These are phyloP conservation scores for Cataglyphis cursor DNA, from an alignment of 2,888 invertebrate genomes.

Conservation along the genomic window DNA sequence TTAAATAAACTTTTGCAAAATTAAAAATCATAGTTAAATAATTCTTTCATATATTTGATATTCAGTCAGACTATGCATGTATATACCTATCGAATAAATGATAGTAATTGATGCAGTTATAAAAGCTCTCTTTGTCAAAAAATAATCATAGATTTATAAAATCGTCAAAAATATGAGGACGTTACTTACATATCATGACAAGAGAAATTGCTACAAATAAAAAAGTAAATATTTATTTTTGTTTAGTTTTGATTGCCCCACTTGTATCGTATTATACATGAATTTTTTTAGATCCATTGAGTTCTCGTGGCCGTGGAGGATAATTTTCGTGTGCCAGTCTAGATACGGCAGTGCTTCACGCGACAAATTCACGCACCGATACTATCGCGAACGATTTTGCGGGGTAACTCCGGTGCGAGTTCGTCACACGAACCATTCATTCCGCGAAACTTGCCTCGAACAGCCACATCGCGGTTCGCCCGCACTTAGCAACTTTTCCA, in stretches of 20 bases:
- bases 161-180: neutral
- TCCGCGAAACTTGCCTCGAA: slow-evolving; percentile 42
- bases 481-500: slow-evolving; percentile 64
- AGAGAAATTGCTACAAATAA: neutral
- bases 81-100: neutral
- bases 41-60: neutral
- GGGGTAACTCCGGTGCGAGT: slow-evolving; percentile 19
- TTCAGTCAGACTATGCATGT: neutral
- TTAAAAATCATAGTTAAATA: neutral
- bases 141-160: neutral
- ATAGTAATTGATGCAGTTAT: neutral
- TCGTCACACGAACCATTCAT: slow-evolving; percentile 50
- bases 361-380: slow-evolving; percentile 48
- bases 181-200: neutral
- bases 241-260: neutral
- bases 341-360: slow-evolving; percentile 35
- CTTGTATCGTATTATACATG: neutral
- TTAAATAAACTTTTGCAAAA: neutral
- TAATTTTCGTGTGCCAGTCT: slow-evolving; percentile 33
- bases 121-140: neutral
- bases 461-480: slow-evolving; percentile 19
- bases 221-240: neutral
- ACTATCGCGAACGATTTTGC: slow-evolving; percentile 38
- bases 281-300: neutral
- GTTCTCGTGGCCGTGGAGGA: neutral